Conservation (phyloP, 2,888 invertebrate species). For the Lysandra coridon region DNA sequence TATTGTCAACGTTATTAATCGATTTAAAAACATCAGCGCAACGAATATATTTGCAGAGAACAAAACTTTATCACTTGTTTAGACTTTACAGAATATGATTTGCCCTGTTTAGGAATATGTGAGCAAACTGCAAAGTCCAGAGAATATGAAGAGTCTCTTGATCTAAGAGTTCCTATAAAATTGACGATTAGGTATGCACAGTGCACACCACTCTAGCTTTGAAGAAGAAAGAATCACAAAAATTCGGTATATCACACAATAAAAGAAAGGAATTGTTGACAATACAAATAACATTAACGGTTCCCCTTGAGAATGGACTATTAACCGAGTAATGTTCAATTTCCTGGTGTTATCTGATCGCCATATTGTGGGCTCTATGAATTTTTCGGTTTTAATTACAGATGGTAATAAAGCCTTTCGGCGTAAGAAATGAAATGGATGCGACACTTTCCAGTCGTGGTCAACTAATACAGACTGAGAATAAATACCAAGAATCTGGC, state of each 20-base stretch:
- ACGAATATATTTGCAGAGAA: not conserved
- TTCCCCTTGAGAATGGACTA: constrained; percentile 26
- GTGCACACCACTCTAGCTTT: not conserved
- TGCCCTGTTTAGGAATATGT: not conserved
- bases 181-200: too few species aligned
- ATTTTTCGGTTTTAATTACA: constrained; percentile 38
- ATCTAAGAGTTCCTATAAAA: too few species aligned
- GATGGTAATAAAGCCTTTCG: constrained; percentile 29
- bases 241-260: not conserved
- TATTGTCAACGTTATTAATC: constrained; percentile 15
- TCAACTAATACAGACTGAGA: not conserved
- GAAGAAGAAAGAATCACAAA: not conserved
- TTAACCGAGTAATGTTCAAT: constrained; percentile 33
- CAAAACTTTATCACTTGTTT: too few species aligned
- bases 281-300: constrained; percentile 19
- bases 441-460: not conserved
- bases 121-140: not conserved
- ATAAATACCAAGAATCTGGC: not conserved
- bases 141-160: not conserved
- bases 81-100: not conserved
- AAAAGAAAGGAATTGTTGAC: constrained; percentile 24
- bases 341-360: constrained; percentile 32
- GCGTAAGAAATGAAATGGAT: constrained; percentile 22
- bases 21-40: constrained; percentile 1
- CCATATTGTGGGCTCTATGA: constrained; percentile 29